Percentiles rank a stretch among this genome's conserved stretches.
Evolutionary conservation across 2,888 invertebrate species (phyloP).

Genomic region (Pyrrhia umbra): DNA sequence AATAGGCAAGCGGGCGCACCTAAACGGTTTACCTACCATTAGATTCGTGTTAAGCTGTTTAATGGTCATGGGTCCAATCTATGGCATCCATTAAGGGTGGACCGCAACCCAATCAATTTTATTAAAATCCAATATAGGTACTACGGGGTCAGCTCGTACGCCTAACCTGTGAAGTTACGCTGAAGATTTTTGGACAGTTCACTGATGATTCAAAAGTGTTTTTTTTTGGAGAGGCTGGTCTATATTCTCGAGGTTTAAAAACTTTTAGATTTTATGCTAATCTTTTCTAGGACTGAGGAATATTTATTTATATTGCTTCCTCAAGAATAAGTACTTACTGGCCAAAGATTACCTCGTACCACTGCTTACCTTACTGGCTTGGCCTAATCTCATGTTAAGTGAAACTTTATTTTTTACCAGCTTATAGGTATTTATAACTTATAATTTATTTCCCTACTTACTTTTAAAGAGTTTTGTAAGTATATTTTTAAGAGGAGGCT

Average conservation of each 20-base stretch:
- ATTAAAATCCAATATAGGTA: constrained; percentile 11
- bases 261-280: no score
- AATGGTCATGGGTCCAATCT: constrained; percentile 30
- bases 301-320: no score
- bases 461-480: neutral
- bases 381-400: neutral
- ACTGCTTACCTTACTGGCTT: neutral
- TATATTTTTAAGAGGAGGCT: constrained; percentile 4
- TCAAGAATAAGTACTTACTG: no score
- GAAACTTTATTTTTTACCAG: neutral
- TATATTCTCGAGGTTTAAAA: no score
- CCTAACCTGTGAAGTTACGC: neutral
- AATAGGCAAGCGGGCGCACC: constrained; percentile 17
- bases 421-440: neutral
- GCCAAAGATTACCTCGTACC: no score
- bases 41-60: constrained; percentile 39
- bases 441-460: neutral
- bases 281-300: no score
- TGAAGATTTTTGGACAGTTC: neutral
- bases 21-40: constrained; percentile 32
- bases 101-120: constrained; percentile 24
- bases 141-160: neutral
- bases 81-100: constrained; percentile 27
- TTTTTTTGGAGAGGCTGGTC: no score
- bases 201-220: no score